Evolutionary conservation across 2,797 vertebrate species (phyloP).

Genomic region (Chelmon rostratus): DNA sequence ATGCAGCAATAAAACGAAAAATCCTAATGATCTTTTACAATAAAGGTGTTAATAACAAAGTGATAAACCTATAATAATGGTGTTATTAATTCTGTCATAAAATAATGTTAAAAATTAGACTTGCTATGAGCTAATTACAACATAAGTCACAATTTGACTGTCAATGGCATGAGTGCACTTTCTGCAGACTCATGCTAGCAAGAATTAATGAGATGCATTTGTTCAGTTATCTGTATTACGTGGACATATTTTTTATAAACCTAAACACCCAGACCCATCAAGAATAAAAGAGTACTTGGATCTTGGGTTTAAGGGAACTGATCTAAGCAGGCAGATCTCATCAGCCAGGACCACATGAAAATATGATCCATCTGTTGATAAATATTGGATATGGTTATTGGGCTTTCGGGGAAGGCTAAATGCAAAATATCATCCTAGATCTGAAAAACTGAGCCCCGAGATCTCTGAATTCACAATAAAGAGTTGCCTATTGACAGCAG

Average conservation of each 20-base stretch:
- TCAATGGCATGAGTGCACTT: neutral
- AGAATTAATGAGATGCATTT: neutral
- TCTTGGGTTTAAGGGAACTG: neutral
- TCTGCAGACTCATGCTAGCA: constrained; percentile 13
- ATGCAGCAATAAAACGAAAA: constrained; percentile 31
- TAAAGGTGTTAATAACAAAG: neutral
- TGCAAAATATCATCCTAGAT: neutral
- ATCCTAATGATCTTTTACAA: neutral
- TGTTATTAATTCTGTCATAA: neutral
- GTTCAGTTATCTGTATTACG: neutral
- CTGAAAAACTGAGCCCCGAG: neutral
- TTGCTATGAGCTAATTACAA: neutral
- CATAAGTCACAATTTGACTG: neutral
- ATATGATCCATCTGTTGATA: neutral
- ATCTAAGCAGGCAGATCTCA: too few relatives aligned
- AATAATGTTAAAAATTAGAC: too few relatives aligned
- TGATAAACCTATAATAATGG: neutral
- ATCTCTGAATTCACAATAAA: neutral
- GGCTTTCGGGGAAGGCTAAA: neutral
- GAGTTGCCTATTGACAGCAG: neutral
- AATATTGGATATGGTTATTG: neutral
- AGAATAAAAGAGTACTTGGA: neutral
- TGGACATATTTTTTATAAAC: neutral
- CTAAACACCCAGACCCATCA: neutral
- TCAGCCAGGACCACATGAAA: too few relatives aligned